phyloP scores from a whole-genome alignment of 2,797 vertebrate genomes.

The Gadopsis marmoratus region DNA sequence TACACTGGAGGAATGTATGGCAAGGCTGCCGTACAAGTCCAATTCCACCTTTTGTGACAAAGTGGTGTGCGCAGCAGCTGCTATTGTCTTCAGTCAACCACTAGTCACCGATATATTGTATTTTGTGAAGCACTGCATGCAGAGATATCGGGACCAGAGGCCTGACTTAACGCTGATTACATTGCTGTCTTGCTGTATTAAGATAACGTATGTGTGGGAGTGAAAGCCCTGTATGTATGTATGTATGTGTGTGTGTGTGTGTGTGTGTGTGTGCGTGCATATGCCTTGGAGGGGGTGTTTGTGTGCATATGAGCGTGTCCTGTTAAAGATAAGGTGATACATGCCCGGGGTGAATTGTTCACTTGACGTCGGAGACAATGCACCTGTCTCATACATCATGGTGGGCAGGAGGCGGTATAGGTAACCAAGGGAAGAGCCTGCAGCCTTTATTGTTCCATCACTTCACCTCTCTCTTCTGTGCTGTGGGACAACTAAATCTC shows the following conservation, averaged over 20 bases:
- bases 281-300: slow-evolving; percentile 30
- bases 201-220: slow-evolving; percentile 51
- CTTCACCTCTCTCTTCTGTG: slow-evolving; percentile 40
- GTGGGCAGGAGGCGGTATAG: slow-evolving; percentile 35
- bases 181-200: slow-evolving; percentile 42
- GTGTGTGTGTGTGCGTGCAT: slow-evolving; percentile 6
- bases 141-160: slow-evolving; percentile 27
- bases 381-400: slow-evolving; percentile 72
- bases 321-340: slow-evolving; percentile 72
- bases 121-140: slow-evolving; percentile 29
- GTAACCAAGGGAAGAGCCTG: slow-evolving; percentile 44
- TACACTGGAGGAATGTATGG: not conserved
- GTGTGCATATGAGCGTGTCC: slow-evolving; percentile 43
- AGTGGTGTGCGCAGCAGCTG: slow-evolving; percentile 10
- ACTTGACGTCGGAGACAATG: slow-evolving; percentile 62
- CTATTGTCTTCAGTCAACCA: slow-evolving; percentile 39
- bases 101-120: slow-evolving; percentile 25
- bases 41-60: slow-evolving; percentile 19
- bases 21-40: not conserved
- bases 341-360: slow-evolving; percentile 60
- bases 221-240: slow-evolving; percentile 31
- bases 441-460: slow-evolving; percentile 61
- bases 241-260: slow-evolving; percentile 1
- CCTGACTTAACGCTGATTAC: slow-evolving; percentile 64
- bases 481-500: slow-evolving; percentile 40